Evolutionary conservation across 2,113 vertebrate genomes (phyloP).

Genomic region (Oreotrochilus melanogaster): DNA sequence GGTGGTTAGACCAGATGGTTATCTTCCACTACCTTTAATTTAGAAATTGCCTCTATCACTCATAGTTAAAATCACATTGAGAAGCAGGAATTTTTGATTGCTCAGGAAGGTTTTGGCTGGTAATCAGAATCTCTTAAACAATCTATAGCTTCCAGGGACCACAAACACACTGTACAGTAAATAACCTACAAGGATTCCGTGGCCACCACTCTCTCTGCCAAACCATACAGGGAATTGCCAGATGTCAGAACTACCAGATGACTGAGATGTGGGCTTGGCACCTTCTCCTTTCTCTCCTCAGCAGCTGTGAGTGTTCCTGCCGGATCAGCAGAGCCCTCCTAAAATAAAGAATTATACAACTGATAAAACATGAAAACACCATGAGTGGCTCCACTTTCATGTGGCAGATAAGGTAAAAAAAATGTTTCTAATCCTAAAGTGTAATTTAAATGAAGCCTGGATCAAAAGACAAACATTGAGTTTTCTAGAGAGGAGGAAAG

Average conservation of each 20-base stretch:
- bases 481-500: background rate
- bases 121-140: background rate
- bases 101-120: background rate
- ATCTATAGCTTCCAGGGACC: background rate
- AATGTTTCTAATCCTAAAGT: background rate
- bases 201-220: constrained; percentile 95
- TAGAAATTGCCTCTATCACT: background rate
- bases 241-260: constrained; percentile 91
- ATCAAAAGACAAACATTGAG: background rate
- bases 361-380: background rate
- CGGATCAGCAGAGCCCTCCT: constrained; percentile 88
- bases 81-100: background rate
- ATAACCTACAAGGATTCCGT: constrained; percentile 96
- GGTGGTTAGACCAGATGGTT: background rate
- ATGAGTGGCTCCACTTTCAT: background rate
- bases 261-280: constrained; percentile 95
- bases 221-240: constrained; percentile 87
- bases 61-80: background rate
- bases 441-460: background rate
- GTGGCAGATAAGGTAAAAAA: background rate
- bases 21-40: background rate
- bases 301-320: constrained; percentile 79
- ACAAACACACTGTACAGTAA: background rate
- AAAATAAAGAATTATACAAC: constrained; percentile 50
- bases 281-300: constrained; percentile 96